Percentiles rank a stretch among this genome's conserved stretches.
Conservation (phyloP, 2,113 vertebrate species). For the human region GRCh38 chr3:22286501-22287000, state of each 20-base stretch:
- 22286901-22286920: not conserved
- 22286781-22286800: not conserved
- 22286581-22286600: no score
- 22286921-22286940: not conserved
- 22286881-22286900: not conserved
- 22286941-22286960: not conserved
- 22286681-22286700: not conserved
- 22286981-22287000: not conserved
- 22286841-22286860: not conserved
- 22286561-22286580: no score
- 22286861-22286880: not conserved
- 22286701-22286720: not conserved
- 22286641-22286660: not conserved
- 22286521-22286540: no score
- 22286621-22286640: not conserved
- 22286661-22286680: not conserved
- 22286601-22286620: not conserved
- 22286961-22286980: not conserved
- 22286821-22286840: not conserved
- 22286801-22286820: not conserved
- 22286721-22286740: not conserved
- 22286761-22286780: not conserved
- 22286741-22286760: not conserved
- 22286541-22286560: no score
- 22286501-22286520: no score